A percentile compares a stretch with the other conserved stretches of the same genome.
Evolutionary conservation across 1,140 invertebrate genomes (phyloP).

Genomic region (Pseudobourletiella spinata): DNA sequence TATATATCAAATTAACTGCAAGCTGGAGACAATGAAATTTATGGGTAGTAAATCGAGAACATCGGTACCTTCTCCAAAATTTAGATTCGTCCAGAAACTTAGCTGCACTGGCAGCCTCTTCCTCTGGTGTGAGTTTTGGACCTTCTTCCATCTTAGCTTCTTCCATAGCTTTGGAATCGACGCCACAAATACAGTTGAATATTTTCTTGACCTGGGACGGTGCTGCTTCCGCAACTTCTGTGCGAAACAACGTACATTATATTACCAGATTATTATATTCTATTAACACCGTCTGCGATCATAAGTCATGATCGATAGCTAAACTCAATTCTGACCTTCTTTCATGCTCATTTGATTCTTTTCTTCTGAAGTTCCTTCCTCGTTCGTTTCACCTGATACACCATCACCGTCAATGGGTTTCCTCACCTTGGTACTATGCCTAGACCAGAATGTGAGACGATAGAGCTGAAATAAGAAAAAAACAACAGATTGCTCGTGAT

Average conservation of each 20-base stretch:
- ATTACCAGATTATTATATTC: no score
- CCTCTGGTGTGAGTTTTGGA: slow-evolving; percentile 33
- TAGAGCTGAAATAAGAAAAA: slow-evolving; percentile 43
- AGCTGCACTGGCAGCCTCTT: slow-evolving; percentile 35
- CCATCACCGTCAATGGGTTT: slow-evolving; percentile 37
- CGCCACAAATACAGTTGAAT: not conserved
- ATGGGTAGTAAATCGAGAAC: not conserved
- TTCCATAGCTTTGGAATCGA: slow-evolving; percentile 7
- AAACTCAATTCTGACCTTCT: no score
- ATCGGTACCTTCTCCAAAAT: slow-evolving; percentile 35
- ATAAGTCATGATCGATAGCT: no score
- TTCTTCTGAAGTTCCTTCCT: no score
- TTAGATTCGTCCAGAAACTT: slow-evolving; percentile 36
- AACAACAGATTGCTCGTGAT: no score
- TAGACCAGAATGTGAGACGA: slow-evolving; percentile 43
- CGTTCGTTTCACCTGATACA: no score
- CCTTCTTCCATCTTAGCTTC: slow-evolving; percentile 24
- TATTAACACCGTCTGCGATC: no score
- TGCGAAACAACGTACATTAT: no score
- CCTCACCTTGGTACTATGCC: slow-evolving; percentile 40
- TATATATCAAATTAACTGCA: no score
- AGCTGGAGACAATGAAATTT: not conserved
- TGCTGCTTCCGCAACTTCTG: no score
- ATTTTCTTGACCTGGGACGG: slow-evolving; percentile 1
- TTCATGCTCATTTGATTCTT: no score